Conservation (phyloP, 2,113 vertebrate species). For the Cairina moschata region DNA sequence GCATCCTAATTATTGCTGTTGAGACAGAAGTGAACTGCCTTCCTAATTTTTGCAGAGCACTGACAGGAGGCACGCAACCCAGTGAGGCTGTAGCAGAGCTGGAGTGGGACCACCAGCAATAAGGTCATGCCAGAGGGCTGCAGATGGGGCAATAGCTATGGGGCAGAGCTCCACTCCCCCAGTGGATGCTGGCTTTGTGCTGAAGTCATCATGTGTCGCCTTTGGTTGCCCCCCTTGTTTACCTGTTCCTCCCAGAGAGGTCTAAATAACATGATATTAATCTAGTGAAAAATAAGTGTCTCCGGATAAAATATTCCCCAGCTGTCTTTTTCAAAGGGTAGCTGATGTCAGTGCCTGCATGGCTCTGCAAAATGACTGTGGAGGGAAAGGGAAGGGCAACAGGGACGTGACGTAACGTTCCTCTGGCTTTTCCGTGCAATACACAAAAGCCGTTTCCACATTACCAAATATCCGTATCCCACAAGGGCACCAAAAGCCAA, state of each 20-base stretch:
- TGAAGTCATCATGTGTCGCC: not conserved
- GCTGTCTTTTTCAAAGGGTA: not conserved
- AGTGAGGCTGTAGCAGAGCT: not conserved
- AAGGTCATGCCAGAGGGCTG: not conserved
- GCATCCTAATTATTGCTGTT: slow-evolving; percentile 7
- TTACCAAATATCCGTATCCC: not conserved
- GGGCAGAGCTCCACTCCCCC: not conserved
- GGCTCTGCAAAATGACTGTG: not conserved
- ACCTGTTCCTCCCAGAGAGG: not conserved
- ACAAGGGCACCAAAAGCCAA: not conserved
- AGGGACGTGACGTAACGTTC: not conserved
- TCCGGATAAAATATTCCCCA: not conserved
- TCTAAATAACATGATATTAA: not conserved
- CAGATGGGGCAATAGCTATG: not conserved
- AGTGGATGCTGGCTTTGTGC: not conserved
- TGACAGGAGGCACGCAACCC: not conserved
- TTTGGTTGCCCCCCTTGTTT: not conserved
- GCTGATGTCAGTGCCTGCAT: not conserved
- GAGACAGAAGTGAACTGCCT: slow-evolving; percentile 20
- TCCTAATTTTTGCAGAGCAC: not conserved
- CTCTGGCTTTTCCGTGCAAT: not conserved
- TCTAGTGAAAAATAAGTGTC: not conserved
- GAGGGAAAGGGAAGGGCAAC: not conserved
- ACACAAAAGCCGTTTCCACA: not conserved
- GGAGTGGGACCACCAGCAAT: accelerated